phyloP scores from a whole-genome alignment of 2,797 vertebrate genomes.

The Knipowitschia caucasica region DNA sequence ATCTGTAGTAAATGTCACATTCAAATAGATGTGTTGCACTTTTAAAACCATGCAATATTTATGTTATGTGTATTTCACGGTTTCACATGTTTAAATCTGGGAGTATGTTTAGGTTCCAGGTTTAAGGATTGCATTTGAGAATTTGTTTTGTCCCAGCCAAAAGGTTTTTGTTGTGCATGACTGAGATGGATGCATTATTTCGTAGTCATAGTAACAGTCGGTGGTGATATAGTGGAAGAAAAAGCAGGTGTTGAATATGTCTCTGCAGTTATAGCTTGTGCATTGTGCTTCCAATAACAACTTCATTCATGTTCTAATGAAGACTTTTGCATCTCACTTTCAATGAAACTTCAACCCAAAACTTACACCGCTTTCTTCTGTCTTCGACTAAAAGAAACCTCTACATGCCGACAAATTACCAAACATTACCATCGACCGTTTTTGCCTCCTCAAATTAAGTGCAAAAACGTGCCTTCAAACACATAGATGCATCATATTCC shows the following conservation, averaged over 20 bases:
- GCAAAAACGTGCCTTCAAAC: not conserved
- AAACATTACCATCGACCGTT: slow-evolving; percentile 1
- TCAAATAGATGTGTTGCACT: too few relatives aligned
- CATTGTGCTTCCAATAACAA: not conserved
- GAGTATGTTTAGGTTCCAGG: too few relatives aligned
- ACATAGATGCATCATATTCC: not conserved
- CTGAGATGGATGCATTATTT: not conserved
- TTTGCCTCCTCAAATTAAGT: too few relatives aligned
- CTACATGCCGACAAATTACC: slow-evolving; percentile 1
- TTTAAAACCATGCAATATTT: too few relatives aligned
- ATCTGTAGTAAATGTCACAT: too few relatives aligned
- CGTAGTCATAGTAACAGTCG: not conserved
- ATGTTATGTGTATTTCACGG: too few relatives aligned
- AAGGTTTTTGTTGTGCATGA: not conserved
- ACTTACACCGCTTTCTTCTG: not conserved
- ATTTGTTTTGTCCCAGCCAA: not conserved
- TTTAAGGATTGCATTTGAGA: too few relatives aligned
- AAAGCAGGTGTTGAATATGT: slow-evolving; percentile 13
- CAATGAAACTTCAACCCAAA: not conserved
- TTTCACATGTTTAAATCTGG: too few relatives aligned
- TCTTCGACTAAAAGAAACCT: not conserved
- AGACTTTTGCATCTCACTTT: not conserved
- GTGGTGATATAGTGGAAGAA: slow-evolving; percentile 5
- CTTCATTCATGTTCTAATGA: not conserved
- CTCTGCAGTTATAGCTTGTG: slow-evolving; percentile 2